Evolutionary conservation across 2,113 vertebrate species (phyloP).

Genomic region (Corynorhinus townsendii): DNA sequence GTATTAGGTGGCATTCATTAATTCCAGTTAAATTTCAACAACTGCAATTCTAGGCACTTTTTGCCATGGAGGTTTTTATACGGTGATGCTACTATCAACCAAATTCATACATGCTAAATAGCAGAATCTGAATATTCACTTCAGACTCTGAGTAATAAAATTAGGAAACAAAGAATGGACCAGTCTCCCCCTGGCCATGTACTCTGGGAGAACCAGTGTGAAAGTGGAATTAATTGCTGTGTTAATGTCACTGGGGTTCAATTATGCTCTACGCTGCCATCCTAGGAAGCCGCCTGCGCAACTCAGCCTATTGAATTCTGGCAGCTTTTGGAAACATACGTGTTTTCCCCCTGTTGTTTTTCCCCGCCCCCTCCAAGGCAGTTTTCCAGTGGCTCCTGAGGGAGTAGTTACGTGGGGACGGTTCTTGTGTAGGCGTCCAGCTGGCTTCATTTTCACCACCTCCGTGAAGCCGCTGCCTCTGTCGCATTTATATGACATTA

Average conservation of each 20-base stretch:
- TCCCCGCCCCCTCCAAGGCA: background rate
- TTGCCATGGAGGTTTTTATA: background rate
- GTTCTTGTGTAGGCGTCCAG: slow-evolving; percentile 41
- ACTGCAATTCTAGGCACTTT: background rate
- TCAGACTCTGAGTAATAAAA: background rate
- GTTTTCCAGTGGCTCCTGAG: slow-evolving; percentile 46
- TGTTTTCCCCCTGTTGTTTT: slow-evolving; percentile 1
- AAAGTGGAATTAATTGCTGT: background rate
- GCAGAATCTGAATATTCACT: background rate
- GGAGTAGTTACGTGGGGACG: background rate
- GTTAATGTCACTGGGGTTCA: slow-evolving; percentile 37
- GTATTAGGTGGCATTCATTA: background rate
- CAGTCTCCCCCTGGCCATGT: background rate
- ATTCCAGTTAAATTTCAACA: background rate
- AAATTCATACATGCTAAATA: background rate
- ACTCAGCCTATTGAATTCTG: slow-evolving; percentile 21
- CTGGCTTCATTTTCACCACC: slow-evolving; percentile 16
- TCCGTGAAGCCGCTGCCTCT: background rate
- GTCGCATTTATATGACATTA: background rate
- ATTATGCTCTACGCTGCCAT: background rate
- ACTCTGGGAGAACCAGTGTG: background rate
- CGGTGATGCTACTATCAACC: background rate
- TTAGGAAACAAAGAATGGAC: background rate
- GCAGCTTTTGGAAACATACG: slow-evolving; percentile 33
- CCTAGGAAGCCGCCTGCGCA: slow-evolving; percentile 27